phyloP scores from a whole-genome alignment of 2,888 invertebrate species.

The Oxyteleia sp. region DNA sequence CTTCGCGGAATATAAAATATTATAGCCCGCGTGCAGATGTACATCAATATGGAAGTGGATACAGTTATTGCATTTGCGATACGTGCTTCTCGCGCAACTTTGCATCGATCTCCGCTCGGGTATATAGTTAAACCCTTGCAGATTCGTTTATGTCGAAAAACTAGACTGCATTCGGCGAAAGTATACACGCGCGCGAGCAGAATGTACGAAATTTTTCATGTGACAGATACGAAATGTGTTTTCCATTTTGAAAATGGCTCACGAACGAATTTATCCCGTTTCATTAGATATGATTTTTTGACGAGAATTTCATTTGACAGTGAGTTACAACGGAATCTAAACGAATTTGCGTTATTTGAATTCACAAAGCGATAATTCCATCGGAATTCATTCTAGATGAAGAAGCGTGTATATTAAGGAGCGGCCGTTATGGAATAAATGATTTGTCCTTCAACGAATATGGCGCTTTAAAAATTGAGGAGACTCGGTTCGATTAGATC shows the following conservation, averaged over 20 bases:
- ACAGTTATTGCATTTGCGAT: conserved; percentile 54
- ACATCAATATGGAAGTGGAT: conserved; percentile 29
- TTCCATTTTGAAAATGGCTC: conserved; percentile 10
- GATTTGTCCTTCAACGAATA: no score
- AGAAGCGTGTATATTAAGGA: no score
- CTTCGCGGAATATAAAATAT: conserved; percentile 43
- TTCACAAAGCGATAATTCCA: no score
- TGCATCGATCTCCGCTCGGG: conserved; percentile 40
- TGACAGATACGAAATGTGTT: conserved; percentile 2
- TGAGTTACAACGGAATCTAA: no score
- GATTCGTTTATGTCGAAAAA: conserved; percentile 34
- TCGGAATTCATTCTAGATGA: no score
- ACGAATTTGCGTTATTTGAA: no score
- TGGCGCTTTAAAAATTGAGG: no score
- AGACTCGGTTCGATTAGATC: no score
- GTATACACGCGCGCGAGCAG: not conserved
- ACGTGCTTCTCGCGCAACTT: conserved; percentile 40
- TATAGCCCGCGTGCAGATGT: conserved; percentile 32
- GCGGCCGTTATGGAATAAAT: no score
- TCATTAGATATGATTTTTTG: no score
- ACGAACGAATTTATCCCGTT: not conserved
- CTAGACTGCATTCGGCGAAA: conserved; percentile 14
- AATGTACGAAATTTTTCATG: conserved; percentile 10
- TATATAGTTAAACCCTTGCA: conserved; percentile 26
- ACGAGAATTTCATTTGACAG: no score